A percentile compares a stretch with the other conserved stretches of the same genome.
phyloP scores from a whole-genome alignment of 2,888 invertebrate genomes.

The Tholera decimalis region DNA sequence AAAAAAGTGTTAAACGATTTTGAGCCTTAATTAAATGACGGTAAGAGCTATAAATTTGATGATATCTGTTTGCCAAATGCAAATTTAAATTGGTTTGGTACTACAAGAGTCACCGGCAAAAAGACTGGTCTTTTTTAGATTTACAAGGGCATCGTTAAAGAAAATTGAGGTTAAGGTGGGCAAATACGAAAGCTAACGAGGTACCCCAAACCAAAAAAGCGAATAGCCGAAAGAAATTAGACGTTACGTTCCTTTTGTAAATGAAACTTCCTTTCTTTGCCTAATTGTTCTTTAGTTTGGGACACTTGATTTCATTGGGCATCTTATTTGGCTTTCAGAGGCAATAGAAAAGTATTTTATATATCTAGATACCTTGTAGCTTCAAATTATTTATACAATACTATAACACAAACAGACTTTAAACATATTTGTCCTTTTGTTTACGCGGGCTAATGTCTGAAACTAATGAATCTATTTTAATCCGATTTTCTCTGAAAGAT shows the following conservation, averaged over 20 bases:
- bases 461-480: too few species aligned
- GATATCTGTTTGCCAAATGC: conserved; percentile 33
- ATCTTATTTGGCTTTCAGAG: conserved; percentile 3
- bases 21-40: conserved; percentile 44
- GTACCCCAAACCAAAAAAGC: conserved; percentile 65
- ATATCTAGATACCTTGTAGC: conserved; percentile 1
- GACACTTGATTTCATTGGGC: conserved; percentile 24
- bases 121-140: conserved; percentile 79
- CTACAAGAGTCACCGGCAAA: conserved; percentile 75
- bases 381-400: too few species aligned
- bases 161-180: conserved; percentile 85
- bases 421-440: too few species aligned
- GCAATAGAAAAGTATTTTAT: conserved; percentile 18
- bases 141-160: conserved; percentile 83
- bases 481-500: too few species aligned
- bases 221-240: conserved; percentile 71
- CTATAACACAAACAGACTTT: too few species aligned
- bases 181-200: conserved; percentile 78
- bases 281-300: conserved; percentile 50
- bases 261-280: conserved; percentile 28
- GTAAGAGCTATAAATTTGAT: conserved; percentile 42
- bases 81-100: conserved; percentile 61
- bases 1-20: conserved; percentile 47
- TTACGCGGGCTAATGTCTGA: too few species aligned
- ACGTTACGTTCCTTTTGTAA: conserved; percentile 71